Base-by-base conservation (phyloP, 2,113 vertebrate genomes). In the Hymenochirus boettgeri region DNA sequence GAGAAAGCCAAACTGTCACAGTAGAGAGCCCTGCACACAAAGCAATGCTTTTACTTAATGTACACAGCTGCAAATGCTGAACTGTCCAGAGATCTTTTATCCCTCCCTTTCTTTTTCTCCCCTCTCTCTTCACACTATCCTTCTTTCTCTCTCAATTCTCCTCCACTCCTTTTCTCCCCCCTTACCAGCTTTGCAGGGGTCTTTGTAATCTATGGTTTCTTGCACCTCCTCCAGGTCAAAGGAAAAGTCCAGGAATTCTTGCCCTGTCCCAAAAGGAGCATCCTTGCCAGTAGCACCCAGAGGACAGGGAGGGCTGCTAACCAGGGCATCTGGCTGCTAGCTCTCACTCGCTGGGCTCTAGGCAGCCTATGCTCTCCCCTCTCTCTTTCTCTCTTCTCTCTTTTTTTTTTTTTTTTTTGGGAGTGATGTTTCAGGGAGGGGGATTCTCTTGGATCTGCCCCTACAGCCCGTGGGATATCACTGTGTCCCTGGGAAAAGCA, bases 151-250 rank as follows among this genome's bases (percentile, higher is more conserved):
- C 45, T 26, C n/a, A 27, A 5, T 11, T 54, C 13, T 39, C 31
- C 26, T 25, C 61, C 7, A 26, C 17, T 46, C 11, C 13, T 57
- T 59, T 52, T 45, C 52, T 46, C 55, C 21, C 48, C 64, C 17
- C 61, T 74, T 51, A 87, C 84, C 85, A 75, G 85, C 85, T 73
- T 87, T 87, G 83, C 85, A 87, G 58, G 85, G 85, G 75, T 86
- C 85, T 77, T 85, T 85, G 72, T 87, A 87, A 72, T 85, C 83
- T 33, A 86, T 75, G 48, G 78, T 72, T 37, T 87, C 84, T 7
- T 67, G 17, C 19, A 7, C n/a, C 15, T 83, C 82, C 35, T 79
- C 78, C 71, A 81, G 70, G 72, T 81, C 79, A 50, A 83, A 77
- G 73, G 73, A 75, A 69, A 86, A 85, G 55, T 87, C 85, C 51